Evolutionary conservation across 2,113 vertebrate species (phyloP).

Genomic region (Halichoeres trimaculatus): DNA sequence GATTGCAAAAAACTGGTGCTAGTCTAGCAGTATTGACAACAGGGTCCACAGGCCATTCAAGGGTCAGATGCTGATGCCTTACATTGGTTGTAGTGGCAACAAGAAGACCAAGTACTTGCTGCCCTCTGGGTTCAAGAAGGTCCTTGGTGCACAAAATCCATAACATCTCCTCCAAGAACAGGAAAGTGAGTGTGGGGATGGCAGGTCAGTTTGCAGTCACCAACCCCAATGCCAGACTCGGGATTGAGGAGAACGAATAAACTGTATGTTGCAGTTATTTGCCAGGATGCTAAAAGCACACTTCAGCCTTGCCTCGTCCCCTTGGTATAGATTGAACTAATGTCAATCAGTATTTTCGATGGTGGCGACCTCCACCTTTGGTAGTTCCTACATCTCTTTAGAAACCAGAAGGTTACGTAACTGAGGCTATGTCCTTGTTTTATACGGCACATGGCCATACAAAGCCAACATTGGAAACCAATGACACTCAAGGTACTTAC

Average conservation of each 20-base stretch:
- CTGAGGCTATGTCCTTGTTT: too few species aligned
- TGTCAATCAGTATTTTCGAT: too few species aligned
- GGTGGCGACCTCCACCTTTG: too few species aligned
- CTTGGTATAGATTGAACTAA: too few species aligned
- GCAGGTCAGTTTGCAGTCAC: slow-evolving; percentile 97
- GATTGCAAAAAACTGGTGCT: slow-evolving; percentile 96
- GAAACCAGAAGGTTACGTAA: too few species aligned
- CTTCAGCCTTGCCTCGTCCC: too few species aligned
- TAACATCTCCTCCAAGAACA: slow-evolving; percentile 98
- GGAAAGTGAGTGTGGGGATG: slow-evolving; percentile 95
- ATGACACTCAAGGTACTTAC: too few species aligned
- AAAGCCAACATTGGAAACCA: too few species aligned
- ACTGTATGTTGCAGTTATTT: too few species aligned
- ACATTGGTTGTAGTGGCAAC: slow-evolving; percentile 97
- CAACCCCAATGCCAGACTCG: slow-evolving; percentile 96
- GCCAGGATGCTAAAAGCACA: too few species aligned
- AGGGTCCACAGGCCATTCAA: slow-evolving; percentile 96
- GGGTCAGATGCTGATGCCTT: slow-evolving; percentile 99
- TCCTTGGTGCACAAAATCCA: slow-evolving; percentile 96
- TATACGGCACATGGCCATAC: too few species aligned
- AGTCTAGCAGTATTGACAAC: slow-evolving; percentile 98
- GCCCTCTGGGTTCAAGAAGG: slow-evolving; percentile 95
- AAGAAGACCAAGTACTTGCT: slow-evolving; percentile 99
- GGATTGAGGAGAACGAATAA: slow-evolving; percentile 98
- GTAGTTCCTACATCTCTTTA: too few species aligned